Conservation (phyloP, 2,113 vertebrate genomes). For the Hippocampus comes region DNA sequence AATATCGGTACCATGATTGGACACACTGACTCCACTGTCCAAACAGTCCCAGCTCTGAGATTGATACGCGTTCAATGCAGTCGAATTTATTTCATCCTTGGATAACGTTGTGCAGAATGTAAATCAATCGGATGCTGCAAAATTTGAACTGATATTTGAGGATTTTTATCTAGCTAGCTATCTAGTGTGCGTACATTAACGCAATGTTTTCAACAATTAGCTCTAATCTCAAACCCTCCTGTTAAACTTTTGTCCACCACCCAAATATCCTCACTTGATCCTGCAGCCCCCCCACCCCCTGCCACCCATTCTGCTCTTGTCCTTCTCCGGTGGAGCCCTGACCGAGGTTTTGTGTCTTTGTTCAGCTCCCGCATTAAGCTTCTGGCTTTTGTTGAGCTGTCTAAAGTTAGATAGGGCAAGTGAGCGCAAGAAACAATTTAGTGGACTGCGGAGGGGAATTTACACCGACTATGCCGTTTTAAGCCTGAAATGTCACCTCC, state of each 20-base stretch:
- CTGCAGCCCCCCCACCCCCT: slow-evolving; percentile 18
- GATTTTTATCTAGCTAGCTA: no score
- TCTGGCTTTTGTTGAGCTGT: slow-evolving; percentile 58
- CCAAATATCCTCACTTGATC: slow-evolving; percentile 36
- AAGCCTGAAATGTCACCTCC: slow-evolving; percentile 3
- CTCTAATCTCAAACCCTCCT: slow-evolving; percentile 23
- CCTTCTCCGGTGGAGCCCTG: slow-evolving; percentile 43
- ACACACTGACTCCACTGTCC: background rate
- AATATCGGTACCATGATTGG: no score
- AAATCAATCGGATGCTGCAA: background rate
- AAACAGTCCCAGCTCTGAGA: background rate
- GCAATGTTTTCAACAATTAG: background rate
- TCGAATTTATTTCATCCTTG: background rate
- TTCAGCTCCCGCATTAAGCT: slow-evolving; percentile 46
- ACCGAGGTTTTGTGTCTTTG: slow-evolving; percentile 58
- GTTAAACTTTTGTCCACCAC: slow-evolving; percentile 25
- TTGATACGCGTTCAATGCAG: background rate
- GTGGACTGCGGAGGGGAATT: slow-evolving; percentile 24
- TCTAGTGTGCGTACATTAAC: background rate
- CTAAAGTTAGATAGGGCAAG: slow-evolving; percentile 43
- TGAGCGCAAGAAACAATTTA: slow-evolving; percentile 30
- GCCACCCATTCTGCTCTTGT: slow-evolving; percentile 25
- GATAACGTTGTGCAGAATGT: background rate
- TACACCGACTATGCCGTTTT: slow-evolving; percentile 27
- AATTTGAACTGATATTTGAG: no score